Conservation (phyloP, 2,888 invertebrate genomes). For the Drosophila parthenogenetica region DNA sequence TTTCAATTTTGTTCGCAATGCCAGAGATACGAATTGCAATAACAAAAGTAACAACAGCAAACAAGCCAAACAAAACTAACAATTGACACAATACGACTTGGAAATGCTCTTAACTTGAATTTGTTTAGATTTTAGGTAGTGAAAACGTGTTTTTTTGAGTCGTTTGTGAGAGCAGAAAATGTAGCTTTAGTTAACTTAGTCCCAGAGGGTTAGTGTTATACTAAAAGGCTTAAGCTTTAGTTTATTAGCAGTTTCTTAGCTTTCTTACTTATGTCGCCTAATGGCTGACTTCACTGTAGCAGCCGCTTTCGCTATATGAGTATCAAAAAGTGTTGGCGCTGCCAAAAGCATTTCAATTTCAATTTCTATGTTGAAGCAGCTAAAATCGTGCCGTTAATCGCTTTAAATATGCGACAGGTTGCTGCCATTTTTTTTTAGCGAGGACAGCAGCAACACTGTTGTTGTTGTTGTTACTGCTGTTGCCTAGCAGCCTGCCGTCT, state of each 20-base stretch:
- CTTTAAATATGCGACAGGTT: constrained; percentile 78
- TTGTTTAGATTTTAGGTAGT: too few relatives aligned
- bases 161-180: too few relatives aligned
- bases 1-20: constrained; percentile 67
- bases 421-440: constrained; percentile 58
- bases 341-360: constrained; percentile 81
- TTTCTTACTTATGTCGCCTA: background rate
- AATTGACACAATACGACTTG: background rate
- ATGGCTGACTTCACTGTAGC: background rate
- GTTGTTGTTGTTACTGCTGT: constrained; percentile 34
- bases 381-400: constrained; percentile 76
- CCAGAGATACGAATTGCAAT: constrained; percentile 61
- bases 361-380: constrained; percentile 62
- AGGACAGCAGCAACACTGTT: constrained; percentile 27
- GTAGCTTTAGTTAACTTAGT: too few relatives aligned
- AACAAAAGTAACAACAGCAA: constrained; percentile 40
- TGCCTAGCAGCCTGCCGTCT: constrained; percentile 37
- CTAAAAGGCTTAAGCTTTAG: too few relatives aligned
- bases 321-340: constrained; percentile 69
- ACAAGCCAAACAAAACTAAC: background rate
- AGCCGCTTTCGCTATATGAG: constrained; percentile 17
- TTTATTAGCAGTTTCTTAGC: background rate
- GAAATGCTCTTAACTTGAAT: background rate
- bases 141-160: too few relatives aligned
- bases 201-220: too few relatives aligned